A percentile compares a stretch with the other conserved stretches of the same genome.
These are phyloP conservation scores for Sturnus vulgaris DNA, from an alignment of 2,113 vertebrate species.

Conservation along the genomic window DNA sequence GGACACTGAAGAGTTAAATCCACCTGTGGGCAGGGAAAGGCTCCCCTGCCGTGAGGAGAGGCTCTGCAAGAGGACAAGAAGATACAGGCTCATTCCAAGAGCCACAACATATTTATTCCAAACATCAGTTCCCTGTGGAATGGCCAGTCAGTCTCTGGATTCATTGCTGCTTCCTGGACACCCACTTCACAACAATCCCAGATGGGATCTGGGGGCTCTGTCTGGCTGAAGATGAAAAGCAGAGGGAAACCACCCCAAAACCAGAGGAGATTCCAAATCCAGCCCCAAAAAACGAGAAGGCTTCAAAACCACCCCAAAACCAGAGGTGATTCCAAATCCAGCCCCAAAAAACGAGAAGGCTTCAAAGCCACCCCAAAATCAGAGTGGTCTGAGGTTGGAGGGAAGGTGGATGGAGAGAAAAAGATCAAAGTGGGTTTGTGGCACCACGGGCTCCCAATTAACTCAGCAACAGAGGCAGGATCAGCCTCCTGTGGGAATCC, in stretches of 20 bases:
- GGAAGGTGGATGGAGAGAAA: fast-evolving
- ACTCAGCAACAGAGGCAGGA: background rate
- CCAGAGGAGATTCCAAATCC: fast-evolving
- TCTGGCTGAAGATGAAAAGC: background rate
- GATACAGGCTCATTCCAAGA: background rate
- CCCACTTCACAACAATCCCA: background rate
- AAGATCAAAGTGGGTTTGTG: background rate
- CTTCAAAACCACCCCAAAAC: background rate
- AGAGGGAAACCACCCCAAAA: background rate
- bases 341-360: background rate
- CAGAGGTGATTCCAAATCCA: background rate
- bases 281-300: background rate
- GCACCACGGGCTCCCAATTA: background rate
- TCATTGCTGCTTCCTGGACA: background rate
- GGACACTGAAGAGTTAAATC: background rate
- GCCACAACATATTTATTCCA: background rate
- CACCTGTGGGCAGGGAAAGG: background rate
- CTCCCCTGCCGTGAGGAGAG: background rate
- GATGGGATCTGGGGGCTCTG: background rate
- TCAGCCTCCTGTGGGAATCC: background rate
- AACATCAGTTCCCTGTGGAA: fast-evolving
- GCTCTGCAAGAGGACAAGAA: background rate
- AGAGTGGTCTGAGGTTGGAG: background rate
- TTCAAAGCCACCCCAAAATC: background rate
- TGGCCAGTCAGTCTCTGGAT: background rate